Evolutionary conservation across 2,113 vertebrate species (phyloP), one percentile per base, ranked within the genome.

Genomic region (Casuarius casuarius): DNA sequence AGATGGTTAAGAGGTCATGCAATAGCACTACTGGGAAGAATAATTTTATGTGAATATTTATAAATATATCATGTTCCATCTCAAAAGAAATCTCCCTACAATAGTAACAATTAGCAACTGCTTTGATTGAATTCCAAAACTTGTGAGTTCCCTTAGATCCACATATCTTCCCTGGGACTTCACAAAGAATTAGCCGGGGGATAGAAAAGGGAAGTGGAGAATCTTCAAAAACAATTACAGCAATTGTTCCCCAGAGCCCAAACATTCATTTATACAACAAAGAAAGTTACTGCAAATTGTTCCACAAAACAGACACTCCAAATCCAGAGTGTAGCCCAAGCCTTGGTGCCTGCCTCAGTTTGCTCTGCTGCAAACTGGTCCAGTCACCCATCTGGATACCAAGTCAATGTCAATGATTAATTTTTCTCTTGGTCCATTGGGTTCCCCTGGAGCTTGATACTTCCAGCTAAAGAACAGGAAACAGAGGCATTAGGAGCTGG

Each of bases 401-500:
- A 7, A 29, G 23, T 21, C 10, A 7, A 1, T 7, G 26, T 2
- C 9, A 15, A 14, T 46, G 23, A 6, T 72, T 38, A 14, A 2
- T 54, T 35, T 76, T 48, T 35, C 6, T 66, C 40, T 63, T 5
- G 2, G 9, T 25, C 33, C 12, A 35, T 21, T 38, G 20, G 3
- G 20, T 68, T 76, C 21, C 49, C 12, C 19, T 5, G 35, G 8
- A 33, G 3, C 4, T 17, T 63, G 20, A 33, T 61, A 26, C 19
- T 51, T 93, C 26, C 52, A 75, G 35, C 38, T 28, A 29, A 70
- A 46, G 4, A 18, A 21, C 31, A 11, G 9, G 40, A 65, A 87
- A 71, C 1, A 1, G 23, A 51, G 5, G 3, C 33, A 29, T 26
- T 29, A 4, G 1, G 0, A 25, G 29, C 15, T 18, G 3, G 6